Percentiles rank a stretch among this genome's conserved stretches.
Evolutionary conservation across 2,888 invertebrate species (phyloP).

Genomic region (Biston betularia): DNA sequence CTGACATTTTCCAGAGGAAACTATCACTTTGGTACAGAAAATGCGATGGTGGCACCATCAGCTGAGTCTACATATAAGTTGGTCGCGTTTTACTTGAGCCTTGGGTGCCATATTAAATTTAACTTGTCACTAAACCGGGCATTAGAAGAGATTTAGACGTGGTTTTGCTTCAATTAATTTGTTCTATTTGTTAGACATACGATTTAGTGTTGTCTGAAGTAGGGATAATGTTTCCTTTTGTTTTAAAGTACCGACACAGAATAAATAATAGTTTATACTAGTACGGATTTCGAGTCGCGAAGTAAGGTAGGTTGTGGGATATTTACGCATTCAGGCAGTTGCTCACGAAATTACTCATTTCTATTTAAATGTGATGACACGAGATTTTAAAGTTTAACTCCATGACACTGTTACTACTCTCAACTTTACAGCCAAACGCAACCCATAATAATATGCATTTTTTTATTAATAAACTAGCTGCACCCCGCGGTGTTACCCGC

Average conservation of each 20-base stretch:
- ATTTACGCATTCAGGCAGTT: no score
- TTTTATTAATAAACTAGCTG: no score
- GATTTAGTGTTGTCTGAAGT: constrained; percentile 8
- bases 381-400: no score
- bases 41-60: neutral
- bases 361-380: no score
- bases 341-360: no score
- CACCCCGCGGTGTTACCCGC: no score
- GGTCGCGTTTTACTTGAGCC: constrained; percentile 20
- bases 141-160: constrained; percentile 36
- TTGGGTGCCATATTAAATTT: constrained; percentile 43
- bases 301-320: no score
- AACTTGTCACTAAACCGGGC: constrained; percentile 39
- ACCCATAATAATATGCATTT: no score
- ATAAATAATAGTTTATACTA: no score
- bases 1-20: neutral
- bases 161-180: constrained; percentile 39
- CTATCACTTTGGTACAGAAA: neutral
- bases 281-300: no score
- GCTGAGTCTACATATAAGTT: neutral
- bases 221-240: constrained; percentile 2
- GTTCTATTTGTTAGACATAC: constrained; percentile 16
- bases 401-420: no score
- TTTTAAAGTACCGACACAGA: neutral
- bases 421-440: no score